A percentile compares a stretch with the other conserved stretches of the same genome.
Conservation (phyloP, 23 tunicate genomes). For the Styela clava region DNA sequence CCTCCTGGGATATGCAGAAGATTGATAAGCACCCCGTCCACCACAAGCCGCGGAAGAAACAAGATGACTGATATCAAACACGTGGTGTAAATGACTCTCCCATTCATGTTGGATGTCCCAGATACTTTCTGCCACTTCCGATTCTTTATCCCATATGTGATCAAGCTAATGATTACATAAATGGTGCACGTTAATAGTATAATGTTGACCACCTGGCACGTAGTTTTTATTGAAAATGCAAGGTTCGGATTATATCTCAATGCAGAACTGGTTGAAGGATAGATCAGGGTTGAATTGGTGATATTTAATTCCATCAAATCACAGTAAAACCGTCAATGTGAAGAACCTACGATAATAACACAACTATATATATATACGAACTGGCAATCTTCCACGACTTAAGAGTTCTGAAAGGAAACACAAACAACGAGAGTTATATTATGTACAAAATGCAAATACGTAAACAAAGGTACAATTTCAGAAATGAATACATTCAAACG, state of each 20-base stretch:
- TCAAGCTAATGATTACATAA: background rate
- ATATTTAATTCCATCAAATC: background rate
- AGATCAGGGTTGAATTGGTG: background rate
- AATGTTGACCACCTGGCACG: background rate
- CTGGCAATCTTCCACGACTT: no score
- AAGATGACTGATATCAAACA: background rate
- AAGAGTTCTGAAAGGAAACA: no score
- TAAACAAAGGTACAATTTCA: no score
- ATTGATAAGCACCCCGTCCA: background rate
- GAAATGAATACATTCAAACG: no score
- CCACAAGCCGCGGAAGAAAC: background rate
- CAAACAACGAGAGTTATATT: no score
- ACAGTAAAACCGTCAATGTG: no score
- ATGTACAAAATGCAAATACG: no score
- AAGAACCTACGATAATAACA: no score
- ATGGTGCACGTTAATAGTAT: background rate
- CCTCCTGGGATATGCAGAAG: background rate
- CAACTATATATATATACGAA: no score
- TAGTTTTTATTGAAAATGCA: no score
- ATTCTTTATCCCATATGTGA: background rate
- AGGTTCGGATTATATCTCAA: background rate
- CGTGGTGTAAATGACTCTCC: background rate
- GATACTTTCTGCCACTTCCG: background rate
- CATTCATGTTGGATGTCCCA: background rate
- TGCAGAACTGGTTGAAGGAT: background rate